Conservation (phyloP, 2,797 vertebrate genomes). For the Pachyuromys duprasi region DNA sequence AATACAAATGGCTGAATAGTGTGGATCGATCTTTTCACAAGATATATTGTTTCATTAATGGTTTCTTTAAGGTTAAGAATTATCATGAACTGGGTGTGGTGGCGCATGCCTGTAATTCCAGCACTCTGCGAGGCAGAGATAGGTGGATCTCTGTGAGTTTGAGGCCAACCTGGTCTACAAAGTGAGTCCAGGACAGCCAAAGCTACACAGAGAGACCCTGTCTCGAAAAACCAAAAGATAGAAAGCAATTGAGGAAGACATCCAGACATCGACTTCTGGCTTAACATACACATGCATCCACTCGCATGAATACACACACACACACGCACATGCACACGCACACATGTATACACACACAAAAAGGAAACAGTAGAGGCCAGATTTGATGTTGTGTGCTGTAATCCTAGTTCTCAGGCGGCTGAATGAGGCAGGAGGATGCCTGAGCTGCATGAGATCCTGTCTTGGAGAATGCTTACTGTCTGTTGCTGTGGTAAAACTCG, state of each 20-base stretch:
- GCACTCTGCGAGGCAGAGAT: no score
- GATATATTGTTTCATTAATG: slow-evolving; percentile 41
- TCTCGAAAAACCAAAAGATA: not conserved
- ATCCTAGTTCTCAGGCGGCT: not conserved
- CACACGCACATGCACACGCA: no score
- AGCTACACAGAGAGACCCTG: no score
- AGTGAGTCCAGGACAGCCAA: no score
- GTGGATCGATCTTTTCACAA: not conserved
- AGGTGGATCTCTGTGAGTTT: no score
- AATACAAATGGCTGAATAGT: slow-evolving; percentile 4
- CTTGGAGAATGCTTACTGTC: not conserved
- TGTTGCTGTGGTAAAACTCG: not conserved
- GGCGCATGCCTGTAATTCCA: no score
- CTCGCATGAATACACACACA: not conserved
- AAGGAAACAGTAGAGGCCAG: not conserved
- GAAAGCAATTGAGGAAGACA: not conserved
- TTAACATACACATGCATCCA: not conserved
- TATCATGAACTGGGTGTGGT: not conserved
- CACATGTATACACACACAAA: not conserved
- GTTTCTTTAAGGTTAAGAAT: slow-evolving; percentile 28
- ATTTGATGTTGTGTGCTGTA: not conserved
- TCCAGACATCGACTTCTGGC: not conserved
- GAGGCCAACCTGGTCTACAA: no score
- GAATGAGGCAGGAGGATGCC: not conserved
- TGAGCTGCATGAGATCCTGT: not conserved